phyloP scores from a whole-genome alignment of 2,113 vertebrate genomes.

The Trachemys scripta region DNA sequence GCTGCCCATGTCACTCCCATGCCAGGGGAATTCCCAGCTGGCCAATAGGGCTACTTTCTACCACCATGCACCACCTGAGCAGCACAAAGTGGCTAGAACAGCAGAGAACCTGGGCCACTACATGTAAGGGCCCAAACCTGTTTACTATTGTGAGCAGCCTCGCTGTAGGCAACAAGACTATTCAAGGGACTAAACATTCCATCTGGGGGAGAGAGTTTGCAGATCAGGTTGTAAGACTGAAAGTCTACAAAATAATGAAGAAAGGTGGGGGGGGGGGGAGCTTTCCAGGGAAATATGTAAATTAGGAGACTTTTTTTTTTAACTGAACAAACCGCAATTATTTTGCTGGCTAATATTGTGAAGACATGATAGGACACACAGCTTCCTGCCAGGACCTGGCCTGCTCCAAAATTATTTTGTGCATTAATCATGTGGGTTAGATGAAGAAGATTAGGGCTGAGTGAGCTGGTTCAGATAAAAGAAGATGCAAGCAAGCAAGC shows the following conservation, averaged over 20 bases:
- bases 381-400: constrained; percentile 76
- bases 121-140: background rate
- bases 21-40: background rate
- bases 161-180: background rate
- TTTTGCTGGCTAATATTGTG: constrained; percentile 65
- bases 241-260: background rate
- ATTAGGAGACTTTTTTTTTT: background rate
- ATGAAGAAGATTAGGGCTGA: constrained; percentile 74
- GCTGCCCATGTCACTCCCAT: background rate
- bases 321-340: constrained; percentile 69
- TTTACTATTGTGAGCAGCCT: background rate
- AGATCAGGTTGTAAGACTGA: background rate
- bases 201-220: background rate
- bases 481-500: constrained; percentile 32
- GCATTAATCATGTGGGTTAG: constrained; percentile 80
- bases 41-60: background rate
- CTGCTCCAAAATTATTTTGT: constrained; percentile 73
- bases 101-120: fast-evolving
- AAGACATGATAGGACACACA: constrained; percentile 74
- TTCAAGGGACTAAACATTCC: background rate
- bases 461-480: constrained; percentile 74
- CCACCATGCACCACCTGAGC: background rate
- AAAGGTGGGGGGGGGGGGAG: background rate
- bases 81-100: background rate
- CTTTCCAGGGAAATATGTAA: constrained; percentile 63